These are phyloP conservation scores for Numenius arquata DNA, from an alignment of 2,113 vertebrate species.

Conservation along the genomic window DNA sequence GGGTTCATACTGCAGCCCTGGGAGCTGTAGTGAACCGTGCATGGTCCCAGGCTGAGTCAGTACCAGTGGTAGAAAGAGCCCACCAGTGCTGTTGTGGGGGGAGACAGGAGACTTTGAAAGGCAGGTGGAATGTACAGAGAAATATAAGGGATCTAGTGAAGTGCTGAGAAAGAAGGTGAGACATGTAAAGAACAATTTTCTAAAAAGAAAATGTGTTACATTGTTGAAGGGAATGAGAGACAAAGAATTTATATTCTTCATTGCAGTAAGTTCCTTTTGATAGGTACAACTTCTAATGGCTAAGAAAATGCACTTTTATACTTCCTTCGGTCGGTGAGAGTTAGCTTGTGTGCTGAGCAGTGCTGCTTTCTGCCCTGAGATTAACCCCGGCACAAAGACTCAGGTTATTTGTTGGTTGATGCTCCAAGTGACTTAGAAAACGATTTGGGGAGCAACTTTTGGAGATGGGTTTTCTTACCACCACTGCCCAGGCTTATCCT, in stretches of 20 bases:
- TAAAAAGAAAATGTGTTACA: neutral
- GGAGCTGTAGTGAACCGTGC: neutral
- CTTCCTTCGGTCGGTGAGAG: neutral
- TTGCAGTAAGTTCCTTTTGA: neutral
- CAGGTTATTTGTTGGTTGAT: neutral
- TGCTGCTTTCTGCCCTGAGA: neutral
- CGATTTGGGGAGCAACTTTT: neutral
- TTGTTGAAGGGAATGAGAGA: neutral
- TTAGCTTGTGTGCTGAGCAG: neutral
- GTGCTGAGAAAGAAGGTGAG: neutral
- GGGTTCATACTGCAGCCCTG: neutral
- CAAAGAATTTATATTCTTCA: neutral
- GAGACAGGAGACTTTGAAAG: neutral
- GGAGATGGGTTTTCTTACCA: neutral
- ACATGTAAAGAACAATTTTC: neutral
- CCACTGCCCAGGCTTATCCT: neutral
- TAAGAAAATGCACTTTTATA: neutral
- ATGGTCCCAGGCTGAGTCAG: neutral
- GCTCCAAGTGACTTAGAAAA: neutral
- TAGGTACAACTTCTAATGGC: neutral
- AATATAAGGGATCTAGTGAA: neutral
- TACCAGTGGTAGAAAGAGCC: neutral
- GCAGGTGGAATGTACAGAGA: neutral
- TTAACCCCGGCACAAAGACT: neutral
- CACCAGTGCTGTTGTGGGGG: neutral